Evolutionary conservation across 2,888 invertebrate genomes (phyloP).

Genomic region (Operophtera brumata): DNA sequence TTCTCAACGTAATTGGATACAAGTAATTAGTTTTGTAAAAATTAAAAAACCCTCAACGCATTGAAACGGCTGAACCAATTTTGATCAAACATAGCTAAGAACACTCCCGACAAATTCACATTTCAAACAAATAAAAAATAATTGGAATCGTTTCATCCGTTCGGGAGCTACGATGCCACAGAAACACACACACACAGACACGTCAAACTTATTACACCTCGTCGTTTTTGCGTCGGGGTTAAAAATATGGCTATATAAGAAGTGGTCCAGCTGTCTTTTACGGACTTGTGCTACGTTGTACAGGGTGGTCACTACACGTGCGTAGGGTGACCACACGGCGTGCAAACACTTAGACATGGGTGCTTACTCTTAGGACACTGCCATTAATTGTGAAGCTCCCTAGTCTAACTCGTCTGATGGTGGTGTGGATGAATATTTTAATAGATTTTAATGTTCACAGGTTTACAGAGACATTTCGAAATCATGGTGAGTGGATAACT

Average conservation of each 20-base stretch:
- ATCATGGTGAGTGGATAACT: too few relatives aligned
- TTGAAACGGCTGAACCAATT: too few relatives aligned
- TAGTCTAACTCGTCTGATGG: not conserved
- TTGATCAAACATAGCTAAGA: too few relatives aligned
- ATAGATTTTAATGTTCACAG: conserved; percentile 9
- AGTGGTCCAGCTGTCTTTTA: conserved; percentile 1
- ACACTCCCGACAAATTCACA: too few relatives aligned
- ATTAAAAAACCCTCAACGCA: too few relatives aligned
- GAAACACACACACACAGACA: too few relatives aligned
- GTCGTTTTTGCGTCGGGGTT: not conserved
- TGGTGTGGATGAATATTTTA: conserved; percentile 12
- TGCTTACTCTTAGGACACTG: conserved; percentile 32
- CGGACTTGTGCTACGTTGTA: conserved; percentile 16
- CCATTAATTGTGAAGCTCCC: conserved; percentile 30
- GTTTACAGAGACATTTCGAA: not conserved
- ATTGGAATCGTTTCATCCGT: too few relatives aligned
- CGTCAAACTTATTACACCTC: too few relatives aligned
- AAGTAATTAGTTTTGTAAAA: too few relatives aligned
- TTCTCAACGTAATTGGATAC: too few relatives aligned
- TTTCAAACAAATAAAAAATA: too few relatives aligned
- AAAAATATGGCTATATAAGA: not conserved
- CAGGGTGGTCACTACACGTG: conserved; percentile 41
- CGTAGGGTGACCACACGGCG: conserved; percentile 41
- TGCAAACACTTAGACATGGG: conserved; percentile 47
- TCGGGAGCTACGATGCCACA: too few relatives aligned